A percentile compares a stretch with the other conserved stretches of the same genome.
Conservation (phyloP, 2,113 vertebrate species). For the Baryphthengus martii region DNA sequence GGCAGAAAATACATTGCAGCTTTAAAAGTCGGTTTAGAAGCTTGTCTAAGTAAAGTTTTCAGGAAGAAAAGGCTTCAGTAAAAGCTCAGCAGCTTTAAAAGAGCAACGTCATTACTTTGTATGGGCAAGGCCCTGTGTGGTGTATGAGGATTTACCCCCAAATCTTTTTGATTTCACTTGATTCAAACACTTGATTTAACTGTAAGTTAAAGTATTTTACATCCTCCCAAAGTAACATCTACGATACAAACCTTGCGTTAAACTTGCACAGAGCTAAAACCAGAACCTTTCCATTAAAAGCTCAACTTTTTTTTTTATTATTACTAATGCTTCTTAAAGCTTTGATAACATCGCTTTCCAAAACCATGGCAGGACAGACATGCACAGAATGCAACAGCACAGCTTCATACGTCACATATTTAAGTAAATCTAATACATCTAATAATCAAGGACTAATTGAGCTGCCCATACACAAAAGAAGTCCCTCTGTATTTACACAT, state of each 20-base stretch:
- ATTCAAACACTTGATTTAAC: neutral
- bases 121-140: neutral
- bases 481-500: neutral
- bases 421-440: neutral
- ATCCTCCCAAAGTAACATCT: neutral
- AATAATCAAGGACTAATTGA: neutral
- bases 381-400: neutral
- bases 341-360: neutral
- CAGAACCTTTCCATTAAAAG: neutral
- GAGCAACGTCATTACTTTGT: neutral
- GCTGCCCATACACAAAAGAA: neutral
- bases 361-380: neutral
- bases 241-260: rapidly evolving
- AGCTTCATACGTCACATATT: neutral
- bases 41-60: neutral
- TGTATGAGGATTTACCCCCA: neutral
- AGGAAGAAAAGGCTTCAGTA: neutral
- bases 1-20: neutral
- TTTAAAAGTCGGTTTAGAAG: neutral
- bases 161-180: neutral
- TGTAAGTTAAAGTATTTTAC: neutral
- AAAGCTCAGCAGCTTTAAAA: neutral
- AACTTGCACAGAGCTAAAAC: neutral
- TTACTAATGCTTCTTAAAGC: neutral
- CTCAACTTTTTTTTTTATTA: rapidly evolving